Evolutionary conservation across 1,140 invertebrate species (phyloP), one percentile per base, ranked within the genome.

Genomic region (Diorhabda elongata): DNA sequence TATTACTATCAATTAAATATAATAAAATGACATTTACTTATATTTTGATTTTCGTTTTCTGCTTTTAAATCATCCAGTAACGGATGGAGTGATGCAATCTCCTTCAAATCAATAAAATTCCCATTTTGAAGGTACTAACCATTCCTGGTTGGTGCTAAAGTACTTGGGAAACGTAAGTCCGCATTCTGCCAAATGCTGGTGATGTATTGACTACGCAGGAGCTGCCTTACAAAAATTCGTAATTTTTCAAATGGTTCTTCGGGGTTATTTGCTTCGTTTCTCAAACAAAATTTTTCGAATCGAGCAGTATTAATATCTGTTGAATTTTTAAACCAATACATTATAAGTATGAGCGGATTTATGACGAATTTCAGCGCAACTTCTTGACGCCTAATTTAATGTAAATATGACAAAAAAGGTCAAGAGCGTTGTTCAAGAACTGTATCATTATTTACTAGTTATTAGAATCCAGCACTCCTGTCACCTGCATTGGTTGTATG

Each of bases 401-500:
- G 26, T 0, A 26, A 26, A 26, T 26, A 26, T 26, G 26, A 26
- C 26, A 26, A 26, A 26, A 26, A 26, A 26, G 26, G 26, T 26
- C 26, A 26, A 26, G 26, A 1, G n/a, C 4, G 4, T 52, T 52
- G 47, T 8, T 52, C 47, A n/a, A 52, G 47, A 52, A n/a, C 47
- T 52, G 47, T 52, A 58, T 42, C 65, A 66, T 42, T 62, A 52
- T 58, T 43, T 68, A 61, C 67, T 71, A 71, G 67, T 68, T 68
- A 71, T 71, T 71, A 69, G 71, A 69, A 43, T 44, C 65, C 67
- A 71, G 71, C 71, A 73, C 71, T 73, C 73, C 73, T 73, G 61
- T 73, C 71, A 74, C 71, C 71, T 74, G 73, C 69, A 71, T 71
- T 69, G 69, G 67, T 70, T 74, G 71, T 73, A 71, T 71, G 69